Evolutionary conservation across 1,140 invertebrate genomes (phyloP).

Genomic region (Drosophila pachea): DNA sequence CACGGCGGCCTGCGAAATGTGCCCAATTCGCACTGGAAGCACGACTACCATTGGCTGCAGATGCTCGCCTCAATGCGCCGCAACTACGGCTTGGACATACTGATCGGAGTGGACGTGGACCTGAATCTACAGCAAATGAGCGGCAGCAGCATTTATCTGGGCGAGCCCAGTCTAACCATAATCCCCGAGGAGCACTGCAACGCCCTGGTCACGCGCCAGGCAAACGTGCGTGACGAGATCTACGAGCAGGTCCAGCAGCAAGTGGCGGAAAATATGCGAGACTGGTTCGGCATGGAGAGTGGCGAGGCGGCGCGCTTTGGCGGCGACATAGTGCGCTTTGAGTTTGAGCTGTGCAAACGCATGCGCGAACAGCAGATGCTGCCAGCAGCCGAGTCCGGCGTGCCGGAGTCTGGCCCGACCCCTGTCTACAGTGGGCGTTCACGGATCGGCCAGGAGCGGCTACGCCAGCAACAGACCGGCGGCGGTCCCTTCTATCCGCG

Average conservation of each 20-base stretch:
- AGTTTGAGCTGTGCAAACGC: slow-evolving; percentile 69
- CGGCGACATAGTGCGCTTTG: slow-evolving; percentile 65
- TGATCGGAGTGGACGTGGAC: slow-evolving; percentile 63
- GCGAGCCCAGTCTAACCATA: slow-evolving; percentile 61
- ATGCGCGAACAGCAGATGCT: slow-evolving; percentile 50
- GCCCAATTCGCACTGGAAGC: slow-evolving; percentile 52
- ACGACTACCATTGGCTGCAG: slow-evolving; percentile 52
- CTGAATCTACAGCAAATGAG: slow-evolving; percentile 51
- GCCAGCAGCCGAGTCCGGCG: slow-evolving; percentile 14
- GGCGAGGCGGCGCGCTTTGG: slow-evolving; percentile 52
- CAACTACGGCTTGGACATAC: slow-evolving; percentile 68
- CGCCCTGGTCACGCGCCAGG: slow-evolving; percentile 13
- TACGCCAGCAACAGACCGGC: slow-evolving; percentile 43
- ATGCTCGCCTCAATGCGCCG: slow-evolving; percentile 46
- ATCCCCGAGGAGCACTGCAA: slow-evolving; percentile 66
- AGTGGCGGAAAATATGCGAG: slow-evolving; percentile 49
- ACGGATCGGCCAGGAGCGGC: slow-evolving; percentile 50
- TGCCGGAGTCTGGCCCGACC: background rate
- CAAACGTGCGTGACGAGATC: slow-evolving; percentile 32
- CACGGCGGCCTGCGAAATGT: slow-evolving; percentile 56
- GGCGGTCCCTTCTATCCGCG: slow-evolving; percentile 25
- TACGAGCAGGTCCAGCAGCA: slow-evolving; percentile 48
- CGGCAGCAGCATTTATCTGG: slow-evolving; percentile 61
- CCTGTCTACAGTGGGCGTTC: slow-evolving; percentile 27
- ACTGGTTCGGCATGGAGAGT: slow-evolving; percentile 52